These are phyloP conservation scores for Saccostrea echinata DNA, from an alignment of 1,140 invertebrate species.

Conservation along the genomic window DNA sequence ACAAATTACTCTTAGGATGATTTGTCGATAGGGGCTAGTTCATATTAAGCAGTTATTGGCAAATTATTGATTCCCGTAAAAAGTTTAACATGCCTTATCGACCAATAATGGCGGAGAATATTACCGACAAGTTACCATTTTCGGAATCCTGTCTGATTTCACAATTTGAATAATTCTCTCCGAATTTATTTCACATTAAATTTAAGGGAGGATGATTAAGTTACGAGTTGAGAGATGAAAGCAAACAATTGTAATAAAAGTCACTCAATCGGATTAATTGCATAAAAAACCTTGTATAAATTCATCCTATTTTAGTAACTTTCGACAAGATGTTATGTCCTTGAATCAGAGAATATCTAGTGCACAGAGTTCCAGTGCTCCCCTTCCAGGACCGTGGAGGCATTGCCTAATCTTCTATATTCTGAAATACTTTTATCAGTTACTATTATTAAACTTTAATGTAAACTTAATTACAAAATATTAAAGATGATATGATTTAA, in stretches of 20 bases:
- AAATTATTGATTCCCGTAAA: slow-evolving; percentile 29
- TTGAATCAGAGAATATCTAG: neutral
- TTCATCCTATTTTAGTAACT: too few species aligned
- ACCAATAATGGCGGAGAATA: slow-evolving; percentile 12
- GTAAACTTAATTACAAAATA: too few species aligned
- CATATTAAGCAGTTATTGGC: slow-evolving; percentile 25
- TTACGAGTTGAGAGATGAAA: slow-evolving; percentile 3
- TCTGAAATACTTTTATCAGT: too few species aligned
- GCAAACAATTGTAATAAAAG: slow-evolving; percentile 19
- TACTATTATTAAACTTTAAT: too few species aligned
- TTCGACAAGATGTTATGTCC: neutral
- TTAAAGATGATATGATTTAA: too few species aligned
- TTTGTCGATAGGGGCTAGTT: slow-evolving; percentile 22
- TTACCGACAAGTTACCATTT: neutral
- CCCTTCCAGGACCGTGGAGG: too few species aligned
- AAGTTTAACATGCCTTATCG: slow-evolving; percentile 34
- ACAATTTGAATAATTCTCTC: slow-evolving; percentile 2
- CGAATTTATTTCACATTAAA: slow-evolving; percentile 29
- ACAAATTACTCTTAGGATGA: slow-evolving; percentile 5
- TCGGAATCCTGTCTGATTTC: neutral
- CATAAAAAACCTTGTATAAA: neutral
- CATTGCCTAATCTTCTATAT: neutral
- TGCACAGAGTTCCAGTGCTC: too few species aligned
- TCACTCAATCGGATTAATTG: slow-evolving; percentile 28
- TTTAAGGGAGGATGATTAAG: neutral